Evolutionary conservation across 2,113 vertebrate genomes (phyloP).

Genomic region (Chrysochloris asiatica): DNA sequence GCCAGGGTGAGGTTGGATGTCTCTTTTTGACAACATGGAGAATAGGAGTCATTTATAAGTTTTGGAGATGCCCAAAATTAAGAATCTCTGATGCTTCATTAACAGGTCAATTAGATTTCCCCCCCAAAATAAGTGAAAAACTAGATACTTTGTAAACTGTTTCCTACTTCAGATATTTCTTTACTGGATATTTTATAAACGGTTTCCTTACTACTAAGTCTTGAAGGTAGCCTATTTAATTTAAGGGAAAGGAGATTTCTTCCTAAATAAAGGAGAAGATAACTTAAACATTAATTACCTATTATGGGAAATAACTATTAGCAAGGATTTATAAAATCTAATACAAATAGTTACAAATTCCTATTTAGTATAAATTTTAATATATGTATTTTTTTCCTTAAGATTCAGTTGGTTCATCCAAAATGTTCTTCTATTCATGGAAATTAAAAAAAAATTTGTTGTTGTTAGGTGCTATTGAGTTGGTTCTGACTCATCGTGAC

Average conservation of each 20-base stretch:
- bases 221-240: slow-evolving; percentile 9
- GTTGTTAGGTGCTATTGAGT: too few species aligned
- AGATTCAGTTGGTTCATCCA: slow-evolving; percentile 30
- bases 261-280: slow-evolving; percentile 32
- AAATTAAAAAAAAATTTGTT: too few species aligned
- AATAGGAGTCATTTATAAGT: slow-evolving; percentile 11
- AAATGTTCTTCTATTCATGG: neutral
- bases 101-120: neutral
- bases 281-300: slow-evolving; percentile 48
- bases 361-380: slow-evolving; percentile 47
- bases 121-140: slow-evolving; percentile 36
- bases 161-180: neutral
- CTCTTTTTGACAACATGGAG: neutral
- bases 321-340: slow-evolving; percentile 36
- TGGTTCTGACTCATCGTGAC: too few species aligned
- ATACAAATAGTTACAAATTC: neutral
- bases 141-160: neutral
- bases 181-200: neutral
- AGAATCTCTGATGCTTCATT: slow-evolving; percentile 41
- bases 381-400: neutral
- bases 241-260: slow-evolving; percentile 16
- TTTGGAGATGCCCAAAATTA: slow-evolving; percentile 29
- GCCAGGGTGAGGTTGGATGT: slow-evolving; percentile 15
- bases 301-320: neutral
- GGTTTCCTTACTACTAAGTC: neutral